These are phyloP conservation scores for Papilio gigon DNA, from an alignment of 2,888 invertebrate species.

Conservation along the genomic window DNA sequence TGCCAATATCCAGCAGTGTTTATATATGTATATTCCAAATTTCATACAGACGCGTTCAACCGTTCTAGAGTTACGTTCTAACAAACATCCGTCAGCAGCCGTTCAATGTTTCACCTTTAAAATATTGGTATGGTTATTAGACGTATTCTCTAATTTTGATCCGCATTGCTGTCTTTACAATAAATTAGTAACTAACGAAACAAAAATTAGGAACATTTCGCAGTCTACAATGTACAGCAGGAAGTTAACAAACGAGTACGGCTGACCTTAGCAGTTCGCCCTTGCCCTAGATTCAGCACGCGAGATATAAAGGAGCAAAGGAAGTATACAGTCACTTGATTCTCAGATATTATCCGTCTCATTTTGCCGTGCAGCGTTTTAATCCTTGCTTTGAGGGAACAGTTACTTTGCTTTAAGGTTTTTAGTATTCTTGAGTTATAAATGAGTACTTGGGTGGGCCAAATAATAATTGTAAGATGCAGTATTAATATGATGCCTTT, in stretches of 20 bases:
- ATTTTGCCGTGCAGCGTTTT: slow-evolving; percentile 28
- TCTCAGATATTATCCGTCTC: slow-evolving; percentile 36
- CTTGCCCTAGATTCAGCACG: slow-evolving; percentile 59
- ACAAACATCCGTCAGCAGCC: too few species aligned
- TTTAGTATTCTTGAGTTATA: not conserved
- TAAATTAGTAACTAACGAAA: not conserved
- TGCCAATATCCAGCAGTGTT: too few species aligned
- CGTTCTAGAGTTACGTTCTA: too few species aligned
- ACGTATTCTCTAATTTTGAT: not conserved
- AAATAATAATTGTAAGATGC: too few species aligned
- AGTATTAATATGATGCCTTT: too few species aligned
- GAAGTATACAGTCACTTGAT: slow-evolving; percentile 46
- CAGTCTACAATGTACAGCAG: slow-evolving; percentile 20
- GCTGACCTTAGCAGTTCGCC: slow-evolving; percentile 54
- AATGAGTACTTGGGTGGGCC: not conserved
- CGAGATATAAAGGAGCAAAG: slow-evolving; percentile 55
- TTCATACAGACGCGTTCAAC: too few species aligned
- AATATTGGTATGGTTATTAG: not conserved
- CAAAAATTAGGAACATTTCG: slow-evolving; percentile 30
- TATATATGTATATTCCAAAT: too few species aligned
- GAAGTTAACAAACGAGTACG: slow-evolving; percentile 49
- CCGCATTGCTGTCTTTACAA: not conserved
- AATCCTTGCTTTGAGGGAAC: not conserved
- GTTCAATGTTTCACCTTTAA: not conserved
- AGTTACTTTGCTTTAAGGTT: slow-evolving; percentile 12